A percentile compares a stretch with the other conserved stretches of the same genome.
These are phyloP conservation scores for Thymelicus sylvestris DNA, from an alignment of 2,888 invertebrate species.

Conservation along the genomic window DNA sequence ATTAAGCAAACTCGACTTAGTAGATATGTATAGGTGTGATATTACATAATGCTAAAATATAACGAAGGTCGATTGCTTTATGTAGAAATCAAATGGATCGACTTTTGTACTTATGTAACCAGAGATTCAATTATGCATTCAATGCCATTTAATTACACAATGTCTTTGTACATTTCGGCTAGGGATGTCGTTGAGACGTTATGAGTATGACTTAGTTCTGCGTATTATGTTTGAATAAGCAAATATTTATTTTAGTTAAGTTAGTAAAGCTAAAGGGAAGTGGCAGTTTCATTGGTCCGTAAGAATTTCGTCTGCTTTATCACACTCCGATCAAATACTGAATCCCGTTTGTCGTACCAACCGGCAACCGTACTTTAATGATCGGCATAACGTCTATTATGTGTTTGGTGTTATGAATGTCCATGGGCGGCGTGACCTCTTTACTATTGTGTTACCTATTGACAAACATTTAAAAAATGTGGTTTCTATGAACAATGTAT, in stretches of 20 bases:
- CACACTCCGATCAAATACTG: too few species aligned
- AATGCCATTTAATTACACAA: conserved; percentile 15
- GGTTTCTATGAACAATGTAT: too few species aligned
- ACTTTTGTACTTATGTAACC: conserved; percentile 13
- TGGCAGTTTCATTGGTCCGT: too few species aligned
- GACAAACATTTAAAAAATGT: too few species aligned
- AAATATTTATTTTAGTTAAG: not conserved
- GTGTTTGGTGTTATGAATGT: too few species aligned
- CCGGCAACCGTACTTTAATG: too few species aligned
- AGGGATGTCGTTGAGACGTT: not conserved
- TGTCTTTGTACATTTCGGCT: conserved; percentile 20
- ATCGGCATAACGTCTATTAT: too few species aligned
- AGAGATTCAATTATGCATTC: conserved; percentile 10
- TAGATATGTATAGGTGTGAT: conserved; percentile 3
- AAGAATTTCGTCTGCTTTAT: too few species aligned
- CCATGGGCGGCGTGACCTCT: too few species aligned
- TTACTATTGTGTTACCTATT: too few species aligned
- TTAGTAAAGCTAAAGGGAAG: too few species aligned
- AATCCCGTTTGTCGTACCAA: too few species aligned
- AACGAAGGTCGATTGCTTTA: conserved; percentile 13
- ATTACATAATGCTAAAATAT: conserved; percentile 11
- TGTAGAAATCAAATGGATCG: conserved; percentile 11
- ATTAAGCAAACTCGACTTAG: conserved; percentile 7
- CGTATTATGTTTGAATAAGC: not conserved
- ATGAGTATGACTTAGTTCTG: not conserved